phyloP scores from a whole-genome alignment of 2,113 vertebrate species.

The Mustelus asterias region DNA sequence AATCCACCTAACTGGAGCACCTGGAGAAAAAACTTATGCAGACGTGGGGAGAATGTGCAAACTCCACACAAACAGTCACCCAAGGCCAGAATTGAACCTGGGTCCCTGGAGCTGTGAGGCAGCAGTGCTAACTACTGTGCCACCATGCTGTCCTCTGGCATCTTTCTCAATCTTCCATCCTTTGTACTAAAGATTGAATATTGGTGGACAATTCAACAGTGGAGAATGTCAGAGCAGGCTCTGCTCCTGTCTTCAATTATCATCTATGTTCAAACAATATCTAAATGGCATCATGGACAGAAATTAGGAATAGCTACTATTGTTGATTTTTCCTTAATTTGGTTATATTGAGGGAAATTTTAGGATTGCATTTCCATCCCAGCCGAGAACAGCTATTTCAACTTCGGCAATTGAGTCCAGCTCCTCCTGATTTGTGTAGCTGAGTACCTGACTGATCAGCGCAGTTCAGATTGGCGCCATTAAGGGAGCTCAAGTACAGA shows the following conservation, averaged over 20 bases:
- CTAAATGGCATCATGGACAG: neutral
- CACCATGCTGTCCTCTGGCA: neutral
- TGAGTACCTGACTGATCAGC: neutral
- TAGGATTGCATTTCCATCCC: neutral
- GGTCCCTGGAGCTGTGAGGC: too few species aligned
- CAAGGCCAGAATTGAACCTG: too few species aligned
- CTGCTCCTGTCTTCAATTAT: neutral
- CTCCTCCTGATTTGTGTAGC: neutral
- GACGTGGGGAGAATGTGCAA: too few species aligned
- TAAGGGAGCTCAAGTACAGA: neutral
- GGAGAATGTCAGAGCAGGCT: neutral
- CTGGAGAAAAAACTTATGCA: too few species aligned
- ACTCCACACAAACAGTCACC: too few species aligned
- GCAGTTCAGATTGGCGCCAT: neutral
- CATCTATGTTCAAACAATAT: neutral
- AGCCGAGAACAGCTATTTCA: neutral
- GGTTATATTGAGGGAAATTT: neutral
- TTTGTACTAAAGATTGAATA: neutral
- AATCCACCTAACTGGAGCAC: too few species aligned
- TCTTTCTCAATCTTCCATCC: neutral
- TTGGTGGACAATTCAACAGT: neutral
- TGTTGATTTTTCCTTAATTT: neutral
- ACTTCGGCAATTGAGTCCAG: neutral
- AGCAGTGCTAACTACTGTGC: too few species aligned
- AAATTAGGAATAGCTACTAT: neutral